A percentile compares a stretch with the other conserved stretches of the same genome.
These are phyloP conservation scores for Octomys mimax DNA, from an alignment of 2,797 vertebrate species.

Conservation along the genomic window DNA sequence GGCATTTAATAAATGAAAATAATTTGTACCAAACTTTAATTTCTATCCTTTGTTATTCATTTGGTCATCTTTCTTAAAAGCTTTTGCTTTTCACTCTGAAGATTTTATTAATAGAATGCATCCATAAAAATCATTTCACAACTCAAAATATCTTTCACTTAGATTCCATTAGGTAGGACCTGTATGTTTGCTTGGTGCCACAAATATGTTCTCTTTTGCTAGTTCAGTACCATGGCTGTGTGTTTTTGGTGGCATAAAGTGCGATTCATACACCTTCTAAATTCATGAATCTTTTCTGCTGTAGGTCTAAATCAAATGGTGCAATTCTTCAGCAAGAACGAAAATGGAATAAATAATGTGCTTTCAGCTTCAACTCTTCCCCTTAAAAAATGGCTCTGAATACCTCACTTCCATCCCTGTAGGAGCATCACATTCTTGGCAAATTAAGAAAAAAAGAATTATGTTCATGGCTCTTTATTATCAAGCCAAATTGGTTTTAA, in stretches of 20 bases:
- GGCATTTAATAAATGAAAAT: background rate
- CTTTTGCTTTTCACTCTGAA: background rate
- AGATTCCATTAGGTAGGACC: background rate
- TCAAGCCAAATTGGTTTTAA: slow-evolving; percentile 86
- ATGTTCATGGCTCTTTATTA: slow-evolving; percentile 83
- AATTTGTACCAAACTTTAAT: background rate
- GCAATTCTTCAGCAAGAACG: slow-evolving; percentile 56
- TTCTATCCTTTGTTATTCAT: background rate
- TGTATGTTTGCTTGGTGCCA: background rate
- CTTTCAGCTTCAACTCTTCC: slow-evolving; percentile 10
- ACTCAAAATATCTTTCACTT: background rate
- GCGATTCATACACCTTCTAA: background rate
- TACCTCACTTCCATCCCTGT: slow-evolving; percentile 79
- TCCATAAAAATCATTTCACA: background rate
- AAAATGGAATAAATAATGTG: slow-evolving; percentile 73
- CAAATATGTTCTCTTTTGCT: background rate
- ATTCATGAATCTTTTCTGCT: slow-evolving; percentile 3
- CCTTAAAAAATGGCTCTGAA: slow-evolving; percentile 17
- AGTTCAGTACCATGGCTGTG: background rate
- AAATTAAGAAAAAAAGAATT: slow-evolving; percentile 84
- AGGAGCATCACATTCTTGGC: slow-evolving; percentile 82
- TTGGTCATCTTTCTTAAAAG: background rate
- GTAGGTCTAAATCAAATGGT: slow-evolving; percentile 24
- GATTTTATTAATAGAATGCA: slow-evolving; percentile 37
- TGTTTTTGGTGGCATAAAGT: background rate